Base-by-base conservation (phyloP, 2,888 invertebrate species). In the Euphydryas editha region DNA sequence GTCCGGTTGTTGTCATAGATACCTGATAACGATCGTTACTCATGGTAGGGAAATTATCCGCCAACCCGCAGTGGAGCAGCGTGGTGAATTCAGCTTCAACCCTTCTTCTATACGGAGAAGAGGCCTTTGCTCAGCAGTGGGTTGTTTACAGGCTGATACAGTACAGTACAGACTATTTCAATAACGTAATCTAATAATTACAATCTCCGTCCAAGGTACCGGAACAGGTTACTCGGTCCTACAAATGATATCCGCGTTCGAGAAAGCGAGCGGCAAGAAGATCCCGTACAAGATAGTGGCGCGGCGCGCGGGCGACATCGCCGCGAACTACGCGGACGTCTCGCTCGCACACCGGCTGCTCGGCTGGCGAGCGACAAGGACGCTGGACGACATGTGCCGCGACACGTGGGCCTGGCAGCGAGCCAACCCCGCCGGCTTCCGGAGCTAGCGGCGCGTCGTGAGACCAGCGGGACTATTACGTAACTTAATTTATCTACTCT, bases 351-450 rank as follows among this genome's bases (percentile, higher is more conserved):
- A 94, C 64, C 90, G 94, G 67, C 95, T 98, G 77, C 90, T 99
- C 1, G 94, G 94, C n/a, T 99, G 99, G 98, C 93, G 94, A 30
- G 96, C 98, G 18, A 93, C 93, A n/a, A 94, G 94, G 80, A 94
- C 94, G 67, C 89, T 98, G 5, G 89, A 94, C 13, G 96, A 97
- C 73, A 98, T 98, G 98, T 98, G 98, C 83, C 86, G 82, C 11
- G 98, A 98, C 81, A 94, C 97, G 0, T 98, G 98, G 98, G 94
- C 94, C 61, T 98, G 98, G 98, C 98, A 98, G 85, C 94, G 95
- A 59, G 90, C 91, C 61, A 96, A 98, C 89, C 98, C 98, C 1
- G 93, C 95, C 69, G 98, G 98, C 0, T 97, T 62, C 44, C 59
- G 61, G 20, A 54, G 46, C 11, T 47, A 18, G 7, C 13, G 3